Conservation (phyloP, 2,797 vertebrate genomes). For the Enteromius paludinosus region DNA sequence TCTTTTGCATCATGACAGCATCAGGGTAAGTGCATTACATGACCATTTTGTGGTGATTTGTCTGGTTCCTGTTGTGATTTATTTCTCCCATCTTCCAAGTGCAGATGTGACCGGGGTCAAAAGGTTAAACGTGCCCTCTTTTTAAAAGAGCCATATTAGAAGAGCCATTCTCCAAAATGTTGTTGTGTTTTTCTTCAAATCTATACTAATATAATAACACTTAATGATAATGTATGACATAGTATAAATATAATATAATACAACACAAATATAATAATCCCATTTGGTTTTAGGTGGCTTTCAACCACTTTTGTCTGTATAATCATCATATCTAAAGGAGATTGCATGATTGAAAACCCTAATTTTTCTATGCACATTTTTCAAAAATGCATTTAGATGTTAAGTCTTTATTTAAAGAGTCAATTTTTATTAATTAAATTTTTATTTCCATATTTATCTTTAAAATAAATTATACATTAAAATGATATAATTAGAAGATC, state of each 20-base stretch:
- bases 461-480: too few species aligned
- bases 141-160: conserved; percentile 19
- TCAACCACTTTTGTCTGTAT: neutral
- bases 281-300: neutral
- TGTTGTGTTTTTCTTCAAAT: neutral
- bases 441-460: too few species aligned
- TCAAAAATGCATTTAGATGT: neutral
- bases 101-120: conserved; percentile 79
- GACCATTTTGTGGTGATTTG: conserved; percentile 47
- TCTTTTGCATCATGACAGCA: conserved; percentile 23
- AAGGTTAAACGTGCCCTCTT: conserved; percentile 71
- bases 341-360: neutral
- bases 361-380: neutral
- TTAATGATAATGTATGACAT: neutral
- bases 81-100: conserved; percentile 73
- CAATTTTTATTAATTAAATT: neutral
- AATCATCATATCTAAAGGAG: neutral
- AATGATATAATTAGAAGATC: too few species aligned
- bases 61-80: conserved; percentile 72
- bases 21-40: conserved; percentile 24
- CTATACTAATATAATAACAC: conserved; percentile 17
- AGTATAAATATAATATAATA: neutral
- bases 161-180: conserved; percentile 16
- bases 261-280: neutral
- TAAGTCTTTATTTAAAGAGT: neutral